Evolutionary conservation across 2,888 invertebrate species (phyloP), one percentile per base, ranked within the genome.

Genomic region (Esperia sulphurella): DNA sequence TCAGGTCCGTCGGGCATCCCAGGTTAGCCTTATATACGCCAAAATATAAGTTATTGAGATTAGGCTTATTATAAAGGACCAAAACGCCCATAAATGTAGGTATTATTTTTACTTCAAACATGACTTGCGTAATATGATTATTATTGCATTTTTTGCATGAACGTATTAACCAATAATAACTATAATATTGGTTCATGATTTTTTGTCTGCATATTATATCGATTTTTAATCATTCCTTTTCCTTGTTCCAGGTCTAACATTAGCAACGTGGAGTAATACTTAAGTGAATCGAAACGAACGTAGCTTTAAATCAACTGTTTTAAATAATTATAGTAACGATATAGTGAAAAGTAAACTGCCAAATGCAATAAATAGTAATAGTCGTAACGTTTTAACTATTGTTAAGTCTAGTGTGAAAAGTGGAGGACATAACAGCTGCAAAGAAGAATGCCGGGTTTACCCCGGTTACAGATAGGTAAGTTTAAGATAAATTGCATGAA

Each of bases 391-490:
- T 69, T 62, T 38, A 48, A 42, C 39, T 52, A 53, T 48, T 48
- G 71, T 67, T 56, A 14, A 61, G 70, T 75, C 60, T 54, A 69
- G 67, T 71, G 65, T 61, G 48, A 76, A 86, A 83, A 81, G 86
- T 87, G 87, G 87, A 85, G 76, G 77, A 85, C 55, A 48, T 77
- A 59, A 68, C 82, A 58, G 67, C 68, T 38, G 54, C 70, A 46
- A 81, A 78, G 63, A 72, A 75, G 51, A 75, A 58, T 58, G 58
- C 83, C 78, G 85, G 84, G 75, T 68, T 76, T 38, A 77, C 74
- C 78, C 83, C 87, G 79, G 85, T 83, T 48, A 77, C 79, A 31
- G 87, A 88, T 68, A 79, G 86, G 87, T 88, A 43, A 76, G 78
- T 60, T 21, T 29, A 30, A 2, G 10, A 8, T 10, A 33, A 33